Evolutionary conservation across 30 jellyfish, hydroid and myxozoan genomes (phyloP).

Genomic region (Hydra vulgaris): DNA sequence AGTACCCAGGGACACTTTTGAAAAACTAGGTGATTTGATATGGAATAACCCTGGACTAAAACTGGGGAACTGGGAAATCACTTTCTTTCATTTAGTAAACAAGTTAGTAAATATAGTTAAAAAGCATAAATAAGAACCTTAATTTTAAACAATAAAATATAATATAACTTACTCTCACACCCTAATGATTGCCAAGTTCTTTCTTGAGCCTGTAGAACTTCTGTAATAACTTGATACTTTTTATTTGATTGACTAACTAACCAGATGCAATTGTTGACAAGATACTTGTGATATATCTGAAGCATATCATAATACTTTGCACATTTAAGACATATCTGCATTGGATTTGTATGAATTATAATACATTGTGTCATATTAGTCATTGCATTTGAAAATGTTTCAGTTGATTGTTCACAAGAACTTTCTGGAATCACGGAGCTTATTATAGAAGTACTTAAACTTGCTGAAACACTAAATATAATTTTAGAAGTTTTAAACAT

Average conservation of each 20-base stretch:
- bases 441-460: conserved; percentile 12
- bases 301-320: conserved; percentile 28
- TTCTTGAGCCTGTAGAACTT: conserved; percentile 33
- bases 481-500: neutral
- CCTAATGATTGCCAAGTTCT: conserved; percentile 57
- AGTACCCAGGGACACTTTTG: too few relatives aligned
- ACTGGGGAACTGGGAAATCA: too few relatives aligned
- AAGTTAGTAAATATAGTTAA: too few relatives aligned
- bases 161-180: conserved; percentile 68
- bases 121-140: too few relatives aligned
- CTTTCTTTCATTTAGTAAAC: too few relatives aligned
- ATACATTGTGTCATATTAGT: conserved; percentile 49
- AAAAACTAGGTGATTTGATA: too few relatives aligned
- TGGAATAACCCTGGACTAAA: too few relatives aligned
- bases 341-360: conserved; percentile 35
- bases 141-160: neutral
- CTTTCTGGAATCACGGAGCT: conserved; percentile 19
- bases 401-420: conserved; percentile 41
- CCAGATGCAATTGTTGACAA: conserved; percentile 35
- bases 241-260: conserved; percentile 46
- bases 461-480: neutral
- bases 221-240: conserved; percentile 64
- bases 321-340: conserved; percentile 64
- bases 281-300: conserved; percentile 27
- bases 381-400: conserved; percentile 56